Evolutionary conservation across 2,113 vertebrate genomes (phyloP).

Genomic region (Oreochromis niloticus): DNA sequence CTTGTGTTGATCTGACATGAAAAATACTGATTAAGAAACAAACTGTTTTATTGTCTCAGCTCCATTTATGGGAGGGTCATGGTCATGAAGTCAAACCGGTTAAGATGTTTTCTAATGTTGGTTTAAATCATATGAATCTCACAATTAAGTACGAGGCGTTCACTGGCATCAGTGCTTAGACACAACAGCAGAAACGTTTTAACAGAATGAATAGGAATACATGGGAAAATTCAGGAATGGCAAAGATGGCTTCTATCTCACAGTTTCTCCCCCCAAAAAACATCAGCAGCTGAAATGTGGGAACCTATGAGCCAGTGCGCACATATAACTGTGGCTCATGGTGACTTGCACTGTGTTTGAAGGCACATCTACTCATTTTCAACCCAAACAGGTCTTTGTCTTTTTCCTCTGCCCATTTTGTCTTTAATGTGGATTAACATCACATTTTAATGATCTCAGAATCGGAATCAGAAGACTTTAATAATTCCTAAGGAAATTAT

Average conservation of each 20-base stretch:
- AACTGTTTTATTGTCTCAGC: accelerated
- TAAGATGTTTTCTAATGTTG: background rate
- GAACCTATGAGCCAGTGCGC: background rate
- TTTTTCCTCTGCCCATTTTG: background rate
- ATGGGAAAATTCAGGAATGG: background rate
- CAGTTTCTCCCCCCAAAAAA: background rate
- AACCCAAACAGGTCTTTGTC: background rate
- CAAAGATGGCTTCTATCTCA: background rate
- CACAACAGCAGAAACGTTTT: background rate
- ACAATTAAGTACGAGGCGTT: background rate
- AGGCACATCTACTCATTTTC: background rate
- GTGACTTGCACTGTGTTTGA: background rate
- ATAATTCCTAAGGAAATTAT: no score
- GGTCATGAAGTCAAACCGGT: background rate
- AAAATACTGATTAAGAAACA: background rate
- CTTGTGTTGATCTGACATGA: background rate
- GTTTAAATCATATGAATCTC: background rate
- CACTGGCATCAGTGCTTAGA: background rate
- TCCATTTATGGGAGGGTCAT: accelerated
- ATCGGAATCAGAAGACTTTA: no score
- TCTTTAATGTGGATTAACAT: background rate
- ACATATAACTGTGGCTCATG: background rate
- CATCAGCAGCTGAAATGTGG: background rate
- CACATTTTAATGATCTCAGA: background rate
- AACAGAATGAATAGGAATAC: accelerated